phyloP scores from a whole-genome alignment of 2,888 invertebrate genomes.

The Panopea generosa region DNA sequence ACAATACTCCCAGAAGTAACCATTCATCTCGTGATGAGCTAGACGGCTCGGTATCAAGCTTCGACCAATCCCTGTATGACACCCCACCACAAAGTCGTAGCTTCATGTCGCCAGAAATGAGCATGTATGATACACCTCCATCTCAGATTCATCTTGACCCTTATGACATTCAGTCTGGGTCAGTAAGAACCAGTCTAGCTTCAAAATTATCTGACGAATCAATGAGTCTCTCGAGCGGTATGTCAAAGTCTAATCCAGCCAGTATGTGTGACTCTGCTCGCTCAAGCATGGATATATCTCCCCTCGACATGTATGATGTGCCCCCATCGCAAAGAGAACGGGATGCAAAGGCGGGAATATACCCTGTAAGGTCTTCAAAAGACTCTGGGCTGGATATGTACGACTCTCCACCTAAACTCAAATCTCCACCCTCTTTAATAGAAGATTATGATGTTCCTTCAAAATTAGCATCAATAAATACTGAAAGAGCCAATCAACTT shows the following conservation, averaged over 20 bases:
- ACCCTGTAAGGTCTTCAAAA: slow-evolving; percentile 75
- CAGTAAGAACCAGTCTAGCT: slow-evolving; percentile 83
- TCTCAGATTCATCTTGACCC: slow-evolving; percentile 63
- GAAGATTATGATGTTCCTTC: slow-evolving; percentile 80
- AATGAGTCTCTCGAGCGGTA: slow-evolving; percentile 79
- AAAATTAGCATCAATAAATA: slow-evolving; percentile 40
- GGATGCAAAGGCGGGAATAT: slow-evolving; percentile 49
- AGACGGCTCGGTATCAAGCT: slow-evolving; percentile 47
- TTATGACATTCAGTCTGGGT: slow-evolving; percentile 69
- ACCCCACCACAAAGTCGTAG: slow-evolving; percentile 70
- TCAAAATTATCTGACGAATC: slow-evolving; percentile 84
- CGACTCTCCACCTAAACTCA: slow-evolving; percentile 87
- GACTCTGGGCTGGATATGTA: slow-evolving; percentile 86
- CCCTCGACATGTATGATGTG: slow-evolving; percentile 80
- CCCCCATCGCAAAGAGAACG: slow-evolving; percentile 72
- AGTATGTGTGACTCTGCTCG: slow-evolving; percentile 87
- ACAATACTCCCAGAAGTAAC: slow-evolving; percentile 36
- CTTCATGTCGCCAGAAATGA: slow-evolving; percentile 46
- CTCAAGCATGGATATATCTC: slow-evolving; percentile 85
- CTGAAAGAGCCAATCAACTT: slow-evolving; percentile 41
- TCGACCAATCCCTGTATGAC: slow-evolving; percentile 69
- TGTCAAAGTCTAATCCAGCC: slow-evolving; percentile 86
- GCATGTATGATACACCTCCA: slow-evolving; percentile 76
- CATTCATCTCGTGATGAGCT: slow-evolving; percentile 61
- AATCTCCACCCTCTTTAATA: slow-evolving; percentile 67